Percentiles rank a stretch among this genome's conserved stretches.
These are phyloP conservation scores for Tanaodytes sp. DNA, from an alignment of 2,888 invertebrate species.

Conservation along the genomic window DNA sequence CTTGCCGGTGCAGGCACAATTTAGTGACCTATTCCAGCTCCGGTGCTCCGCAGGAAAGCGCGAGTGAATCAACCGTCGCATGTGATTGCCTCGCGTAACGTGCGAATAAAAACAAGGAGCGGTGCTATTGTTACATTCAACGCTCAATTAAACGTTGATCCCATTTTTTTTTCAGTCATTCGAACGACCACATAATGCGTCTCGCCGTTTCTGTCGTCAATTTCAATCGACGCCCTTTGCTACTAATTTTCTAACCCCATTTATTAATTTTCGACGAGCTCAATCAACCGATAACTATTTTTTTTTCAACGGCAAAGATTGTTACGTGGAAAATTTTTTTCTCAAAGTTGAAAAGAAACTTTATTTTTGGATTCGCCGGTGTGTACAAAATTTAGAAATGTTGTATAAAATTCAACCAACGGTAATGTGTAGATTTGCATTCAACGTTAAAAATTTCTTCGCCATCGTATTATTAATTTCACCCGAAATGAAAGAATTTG, in stretches of 20 bases:
- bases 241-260: slow-evolving; percentile 37
- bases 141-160: slow-evolving; percentile 50
- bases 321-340: too few species aligned
- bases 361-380: too few species aligned
- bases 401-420: too few species aligned
- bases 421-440: too few species aligned
- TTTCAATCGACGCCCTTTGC: slow-evolving; percentile 39
- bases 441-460: too few species aligned
- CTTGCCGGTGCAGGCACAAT: slow-evolving; percentile 57
- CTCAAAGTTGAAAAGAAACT: too few species aligned
- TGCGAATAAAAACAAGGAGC: slow-evolving; percentile 57
- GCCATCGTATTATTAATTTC: too few species aligned
- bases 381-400: too few species aligned
- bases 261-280: slow-evolving; percentile 35
- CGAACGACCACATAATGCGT: slow-evolving; percentile 30
- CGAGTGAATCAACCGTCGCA: slow-evolving; percentile 48
- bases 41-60: slow-evolving; percentile 50
- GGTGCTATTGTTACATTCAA: slow-evolving; percentile 51
- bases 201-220: slow-evolving; percentile 39
- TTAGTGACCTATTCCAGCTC: slow-evolving; percentile 56
- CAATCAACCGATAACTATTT: too few species aligned
- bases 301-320: too few species aligned
- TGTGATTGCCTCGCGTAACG: slow-evolving; percentile 46
- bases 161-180: too few species aligned
- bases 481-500: too few species aligned